Conservation (phyloP, 1,140 invertebrate genomes). For the Atta cephalotes region DNA sequence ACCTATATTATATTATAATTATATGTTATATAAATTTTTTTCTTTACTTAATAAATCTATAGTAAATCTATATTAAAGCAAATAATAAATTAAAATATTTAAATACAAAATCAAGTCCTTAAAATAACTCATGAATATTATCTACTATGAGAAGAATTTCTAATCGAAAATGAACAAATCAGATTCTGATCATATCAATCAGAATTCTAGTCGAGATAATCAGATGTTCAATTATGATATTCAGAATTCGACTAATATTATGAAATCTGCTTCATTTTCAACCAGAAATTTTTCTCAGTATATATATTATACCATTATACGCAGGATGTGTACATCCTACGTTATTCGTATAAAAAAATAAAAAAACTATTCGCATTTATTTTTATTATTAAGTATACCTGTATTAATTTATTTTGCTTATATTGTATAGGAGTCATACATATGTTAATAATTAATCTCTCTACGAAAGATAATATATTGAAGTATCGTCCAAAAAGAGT, state of each 20-base stretch:
- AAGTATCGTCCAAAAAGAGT: conserved; percentile 5
- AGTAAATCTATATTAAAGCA: not conserved
- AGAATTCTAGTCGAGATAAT: too few species aligned
- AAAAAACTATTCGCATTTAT: not conserved
- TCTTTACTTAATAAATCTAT: not conserved
- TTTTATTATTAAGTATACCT: conserved; percentile 4
- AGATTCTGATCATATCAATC: too few species aligned
- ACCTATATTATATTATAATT: not conserved
- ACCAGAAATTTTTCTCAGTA: too few species aligned
- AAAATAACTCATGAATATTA: not conserved
- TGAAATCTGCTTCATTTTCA: too few species aligned
- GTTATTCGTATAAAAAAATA: not conserved
- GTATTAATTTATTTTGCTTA: conserved; percentile 12
- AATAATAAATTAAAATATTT: not conserved
- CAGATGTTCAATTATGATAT: too few species aligned
- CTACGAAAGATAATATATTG: not conserved
- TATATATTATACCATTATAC: not conserved
- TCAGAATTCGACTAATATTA: too few species aligned
- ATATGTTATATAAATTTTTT: not conserved
- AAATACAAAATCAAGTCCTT: not conserved
- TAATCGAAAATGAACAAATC: too few species aligned
- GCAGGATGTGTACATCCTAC: not conserved
- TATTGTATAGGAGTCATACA: not conserved
- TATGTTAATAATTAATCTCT: not conserved
- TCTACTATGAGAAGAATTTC: too few species aligned